Conservation (phyloP, 2,888 invertebrate species). For the Scaeva pyrastri region DNA sequence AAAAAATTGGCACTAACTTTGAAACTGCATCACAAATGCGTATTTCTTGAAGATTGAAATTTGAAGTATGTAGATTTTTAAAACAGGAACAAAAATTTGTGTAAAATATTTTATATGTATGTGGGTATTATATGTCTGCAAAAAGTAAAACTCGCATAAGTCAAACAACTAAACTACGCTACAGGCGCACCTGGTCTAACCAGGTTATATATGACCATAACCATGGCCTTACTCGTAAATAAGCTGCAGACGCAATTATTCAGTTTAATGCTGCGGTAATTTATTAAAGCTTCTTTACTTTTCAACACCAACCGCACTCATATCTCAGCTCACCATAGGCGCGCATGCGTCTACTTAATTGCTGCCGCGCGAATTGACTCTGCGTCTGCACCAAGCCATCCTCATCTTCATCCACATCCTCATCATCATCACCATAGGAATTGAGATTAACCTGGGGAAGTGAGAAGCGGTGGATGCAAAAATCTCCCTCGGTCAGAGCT, state of each 20-base stretch:
- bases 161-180: slow-evolving; percentile 58
- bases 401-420: slow-evolving; percentile 11
- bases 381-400: slow-evolving; percentile 43
- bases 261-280: slow-evolving; percentile 75
- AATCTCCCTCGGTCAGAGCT: background rate
- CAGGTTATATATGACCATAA: slow-evolving; percentile 55
- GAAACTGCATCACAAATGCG: no score
- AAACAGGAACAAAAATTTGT: background rate
- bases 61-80: background rate
- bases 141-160: slow-evolving; percentile 41
- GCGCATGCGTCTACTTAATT: slow-evolving; percentile 71
- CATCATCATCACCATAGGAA: slow-evolving; percentile 11
- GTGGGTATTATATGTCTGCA: no score
- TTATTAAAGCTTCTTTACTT: slow-evolving; percentile 76
- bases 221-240: slow-evolving; percentile 65
- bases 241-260: slow-evolving; percentile 73
- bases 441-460: background rate
- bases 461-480: slow-evolving; percentile 5
- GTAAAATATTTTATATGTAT: slow-evolving; percentile 31
- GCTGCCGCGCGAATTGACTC: slow-evolving; percentile 66
- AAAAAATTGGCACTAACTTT: no score
- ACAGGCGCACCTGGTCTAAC: slow-evolving; percentile 55
- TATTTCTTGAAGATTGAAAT: no score
- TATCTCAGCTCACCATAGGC: slow-evolving; percentile 66
- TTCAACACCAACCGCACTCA: slow-evolving; percentile 72